Percentiles rank a stretch among this genome's conserved stretches.
Evolutionary conservation across 1,140 invertebrate species (phyloP).

Genomic region (Hermatobates lingyangjiaoensis): DNA sequence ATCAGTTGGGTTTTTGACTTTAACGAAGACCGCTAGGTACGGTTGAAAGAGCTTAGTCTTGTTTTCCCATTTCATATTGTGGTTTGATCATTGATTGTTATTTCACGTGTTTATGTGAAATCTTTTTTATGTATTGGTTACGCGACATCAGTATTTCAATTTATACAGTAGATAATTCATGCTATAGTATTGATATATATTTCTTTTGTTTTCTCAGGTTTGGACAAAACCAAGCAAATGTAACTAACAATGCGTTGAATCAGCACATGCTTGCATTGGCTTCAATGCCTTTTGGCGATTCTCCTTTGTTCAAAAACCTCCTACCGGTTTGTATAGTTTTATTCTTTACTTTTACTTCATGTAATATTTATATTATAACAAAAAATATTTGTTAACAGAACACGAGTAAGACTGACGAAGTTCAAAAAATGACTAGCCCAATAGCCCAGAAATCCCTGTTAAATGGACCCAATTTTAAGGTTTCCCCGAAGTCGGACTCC

Average conservation of each 20-base stretch:
- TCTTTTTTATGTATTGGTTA: neutral
- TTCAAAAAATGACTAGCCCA: conserved; percentile 53
- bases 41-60: too few species aligned
- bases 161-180: neutral
- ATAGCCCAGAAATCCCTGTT: conserved; percentile 39
- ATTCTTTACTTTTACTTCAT: conserved; percentile 4
- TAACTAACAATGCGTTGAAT: conserved; percentile 24
- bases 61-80: too few species aligned
- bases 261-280: conserved; percentile 48
- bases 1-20: too few species aligned
- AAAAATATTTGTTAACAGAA: conserved; percentile 24
- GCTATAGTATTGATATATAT: neutral
- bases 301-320: conserved; percentile 51
- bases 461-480: conserved; percentile 36
- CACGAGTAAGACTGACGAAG: conserved; percentile 40
- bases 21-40: too few species aligned
- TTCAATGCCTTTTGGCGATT: conserved; percentile 58
- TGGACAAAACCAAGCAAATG: neutral
- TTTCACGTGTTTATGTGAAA: too few species aligned
- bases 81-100: too few species aligned
- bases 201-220: neutral
- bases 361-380: conserved; percentile 7
- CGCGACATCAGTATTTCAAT: neutral
- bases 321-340: conserved; percentile 29
- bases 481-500: conserved; percentile 33